Conservation (phyloP, 2,888 invertebrate species). For the Hydroisotoma schaefferi region DNA sequence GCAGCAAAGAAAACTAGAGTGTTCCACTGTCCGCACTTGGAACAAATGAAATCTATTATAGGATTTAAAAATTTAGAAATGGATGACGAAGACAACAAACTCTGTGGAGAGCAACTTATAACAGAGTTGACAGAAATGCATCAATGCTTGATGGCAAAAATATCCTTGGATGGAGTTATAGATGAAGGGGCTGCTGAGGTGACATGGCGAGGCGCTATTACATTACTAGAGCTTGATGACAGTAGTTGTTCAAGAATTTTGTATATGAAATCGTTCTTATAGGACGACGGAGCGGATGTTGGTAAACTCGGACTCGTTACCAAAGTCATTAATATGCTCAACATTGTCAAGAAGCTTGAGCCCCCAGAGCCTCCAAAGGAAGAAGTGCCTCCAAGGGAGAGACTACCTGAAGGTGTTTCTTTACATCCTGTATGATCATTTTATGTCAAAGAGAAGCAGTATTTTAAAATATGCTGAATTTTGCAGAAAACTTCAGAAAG, state of each 20-base stretch:
- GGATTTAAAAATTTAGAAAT: constrained; percentile 84
- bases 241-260: no score
- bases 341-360: constrained; percentile 82
- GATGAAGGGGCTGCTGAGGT: constrained; percentile 63
- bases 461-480: constrained; percentile 21
- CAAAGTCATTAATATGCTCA: constrained; percentile 77
- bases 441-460: no score
- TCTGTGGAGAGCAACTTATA: constrained; percentile 82
- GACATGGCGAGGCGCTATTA: no score
- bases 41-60: constrained; percentile 95
- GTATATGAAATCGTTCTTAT: no score
- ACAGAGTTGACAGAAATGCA: constrained; percentile 79
- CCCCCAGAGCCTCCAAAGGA: constrained; percentile 65
- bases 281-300: constrained; percentile 59
- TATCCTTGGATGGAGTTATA: constrained; percentile 75
- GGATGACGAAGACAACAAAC: constrained; percentile 81
- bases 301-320: constrained; percentile 70
- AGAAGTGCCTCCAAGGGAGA: constrained; percentile 67
- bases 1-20: constrained; percentile 98
- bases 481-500: constrained; percentile 72
- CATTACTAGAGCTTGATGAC: no score
- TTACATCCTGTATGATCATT: constrained; percentile 2
- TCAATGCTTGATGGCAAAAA: constrained; percentile 71
- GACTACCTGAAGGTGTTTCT: constrained; percentile 67
- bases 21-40: constrained; percentile 96